A percentile compares a stretch with the other conserved stretches of the same genome.
phyloP scores from a whole-genome alignment of 2,888 invertebrate genomes.

The Salpingus planirostris region DNA sequence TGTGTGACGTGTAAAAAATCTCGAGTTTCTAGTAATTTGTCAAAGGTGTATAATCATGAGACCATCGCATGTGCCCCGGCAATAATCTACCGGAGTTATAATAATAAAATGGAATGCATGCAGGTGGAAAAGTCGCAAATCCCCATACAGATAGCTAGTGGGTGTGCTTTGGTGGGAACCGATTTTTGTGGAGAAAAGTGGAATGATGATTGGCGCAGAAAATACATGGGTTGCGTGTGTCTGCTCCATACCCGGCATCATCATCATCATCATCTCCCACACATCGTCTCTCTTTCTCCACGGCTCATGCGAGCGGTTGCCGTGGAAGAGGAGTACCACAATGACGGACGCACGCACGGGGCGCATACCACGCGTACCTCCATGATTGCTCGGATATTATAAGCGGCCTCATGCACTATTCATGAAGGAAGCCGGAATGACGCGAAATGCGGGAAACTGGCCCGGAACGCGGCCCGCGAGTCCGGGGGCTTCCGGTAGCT shows the following conservation, averaged over 20 bases:
- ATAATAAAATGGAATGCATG: too few species aligned
- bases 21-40: too few species aligned
- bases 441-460: neutral
- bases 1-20: too few species aligned
- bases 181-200: slow-evolving; percentile 23
- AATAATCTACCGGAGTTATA: too few species aligned
- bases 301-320: slow-evolving; percentile 1
- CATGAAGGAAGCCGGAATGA: too few species aligned
- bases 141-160: slow-evolving; percentile 10
- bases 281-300: slow-evolving; percentile 9
- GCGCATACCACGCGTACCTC: slow-evolving; percentile 25
- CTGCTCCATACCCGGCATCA: too few species aligned
- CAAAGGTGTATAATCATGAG: too few species aligned
- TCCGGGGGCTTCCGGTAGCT: slow-evolving; percentile 4
- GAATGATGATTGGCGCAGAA: slow-evolving; percentile 22
- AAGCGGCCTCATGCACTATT: slow-evolving; percentile 21
- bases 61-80: too few species aligned
- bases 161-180: slow-evolving; percentile 15
- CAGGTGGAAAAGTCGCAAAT: too few species aligned
- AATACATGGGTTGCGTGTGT: slow-evolving; percentile 21
- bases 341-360: slow-evolving; percentile 22
- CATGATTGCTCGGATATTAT: slow-evolving; percentile 21
- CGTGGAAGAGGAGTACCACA: too few species aligned
- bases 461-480: too few species aligned
- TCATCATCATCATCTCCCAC: slow-evolving; percentile 26